Base-by-base conservation (phyloP, 92 coral and sea anemone species). In the Heliopora coerulea region DNA sequence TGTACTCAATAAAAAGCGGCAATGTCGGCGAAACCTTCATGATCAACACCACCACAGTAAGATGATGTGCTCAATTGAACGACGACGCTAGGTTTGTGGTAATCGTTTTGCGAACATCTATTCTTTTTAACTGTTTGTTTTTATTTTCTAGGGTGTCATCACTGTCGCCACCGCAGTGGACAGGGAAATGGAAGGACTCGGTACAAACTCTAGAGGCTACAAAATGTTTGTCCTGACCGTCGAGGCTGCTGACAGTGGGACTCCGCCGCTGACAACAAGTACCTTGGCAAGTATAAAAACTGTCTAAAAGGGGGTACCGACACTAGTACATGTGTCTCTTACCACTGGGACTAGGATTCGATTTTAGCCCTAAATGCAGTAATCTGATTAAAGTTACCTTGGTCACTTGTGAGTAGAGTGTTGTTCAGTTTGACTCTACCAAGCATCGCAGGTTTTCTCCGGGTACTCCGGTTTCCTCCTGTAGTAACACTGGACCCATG, bases 161-260 rank as follows among this genome's bases (percentile, higher is more conserved):
- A 82, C 76, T 4, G 80, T 89, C 5, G 70, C 82, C 1, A 81
- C 78, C 44, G 74, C 61, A 39, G 83, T 92, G 2, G 96, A 92
- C 85, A 88, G 97, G 33, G 97, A 92, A 62, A 88, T 88, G 20
- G 32, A 78, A 65, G 91, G 96, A 21, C 41, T 92, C n/a, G 34
- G 80, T 14, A 83, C 64, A 9, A 86, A 89, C 63, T 49, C 66
- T 17, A 68, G 85, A 49, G 97, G 81, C 3, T 79, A 83, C 70
- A 96, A 89, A 56, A 85, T 73, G 81, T 89, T 85, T 79, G 82
- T 78, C 35, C 80, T 92, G 19, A 83, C 75, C 15, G 81, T 92
- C 28, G 73, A 73, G 65, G 97, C 96, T 41, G 61, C 88, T 80
- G 97, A 92, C 84, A 86, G 83, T 40, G 97, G 97, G 20, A 69